Evolutionary conservation across 2,797 vertebrate species (phyloP).

Genomic region (Crenuchus spilurus): DNA sequence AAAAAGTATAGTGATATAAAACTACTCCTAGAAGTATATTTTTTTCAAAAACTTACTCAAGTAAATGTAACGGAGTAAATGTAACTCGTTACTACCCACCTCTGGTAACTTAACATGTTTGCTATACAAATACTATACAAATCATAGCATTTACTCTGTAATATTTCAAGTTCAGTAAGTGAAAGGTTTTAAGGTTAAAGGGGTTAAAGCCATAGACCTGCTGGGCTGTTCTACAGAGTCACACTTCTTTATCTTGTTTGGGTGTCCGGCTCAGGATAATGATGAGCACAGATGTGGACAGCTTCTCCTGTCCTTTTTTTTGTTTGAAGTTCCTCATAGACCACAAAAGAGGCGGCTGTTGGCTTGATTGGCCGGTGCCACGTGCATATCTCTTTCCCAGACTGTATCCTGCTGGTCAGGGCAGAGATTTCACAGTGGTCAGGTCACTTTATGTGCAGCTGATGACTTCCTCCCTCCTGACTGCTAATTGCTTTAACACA

Average conservation of each 20-base stretch:
- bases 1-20: too few species aligned
- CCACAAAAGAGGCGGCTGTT: constrained; percentile 40
- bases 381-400: constrained; percentile 72
- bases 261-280: constrained; percentile 12
- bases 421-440: constrained; percentile 78
- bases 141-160: too few species aligned
- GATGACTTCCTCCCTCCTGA: constrained; percentile 81
- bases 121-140: too few species aligned
- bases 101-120: too few species aligned
- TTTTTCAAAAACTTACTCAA: too few species aligned
- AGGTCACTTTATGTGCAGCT: constrained; percentile 77
- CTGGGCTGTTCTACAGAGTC: not conserved
- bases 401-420: constrained; percentile 72
- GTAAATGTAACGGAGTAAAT: too few species aligned
- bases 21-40: too few species aligned
- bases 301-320: not conserved
- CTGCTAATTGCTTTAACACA: constrained; percentile 81
- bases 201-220: not conserved
- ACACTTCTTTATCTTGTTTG: constrained; percentile 22
- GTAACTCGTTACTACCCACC: too few species aligned
- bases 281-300: constrained; percentile 39
- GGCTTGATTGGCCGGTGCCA: constrained; percentile 45
- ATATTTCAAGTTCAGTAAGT: too few species aligned
- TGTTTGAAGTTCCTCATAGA: constrained; percentile 40
- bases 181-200: not conserved